A percentile compares a stretch with the other conserved stretches of the same genome.
phyloP scores from a whole-genome alignment of 2,797 vertebrate genomes.

The Emydoidea blandingii region DNA sequence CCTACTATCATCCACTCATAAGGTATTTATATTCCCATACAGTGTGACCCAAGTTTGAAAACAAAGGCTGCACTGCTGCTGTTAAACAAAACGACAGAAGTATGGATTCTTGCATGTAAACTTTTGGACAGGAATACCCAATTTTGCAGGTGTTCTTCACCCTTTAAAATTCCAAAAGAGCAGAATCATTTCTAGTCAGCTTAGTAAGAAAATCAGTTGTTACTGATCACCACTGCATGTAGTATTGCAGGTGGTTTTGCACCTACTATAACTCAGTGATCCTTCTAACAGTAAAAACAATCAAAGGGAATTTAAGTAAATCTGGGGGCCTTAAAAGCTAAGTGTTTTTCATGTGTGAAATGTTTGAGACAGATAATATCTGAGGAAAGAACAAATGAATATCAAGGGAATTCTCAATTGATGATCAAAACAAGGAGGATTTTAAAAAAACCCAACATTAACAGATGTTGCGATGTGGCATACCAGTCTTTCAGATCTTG shows the following conservation, averaged over 20 bases:
- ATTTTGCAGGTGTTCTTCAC: neutral
- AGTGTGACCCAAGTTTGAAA: neutral
- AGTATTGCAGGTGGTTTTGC: neutral
- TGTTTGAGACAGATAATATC: neutral
- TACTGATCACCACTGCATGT: neutral
- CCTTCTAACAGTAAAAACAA: neutral
- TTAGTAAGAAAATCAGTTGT: neutral
- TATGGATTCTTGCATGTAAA: neutral
- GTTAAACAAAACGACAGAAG: neutral
- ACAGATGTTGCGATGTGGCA: neutral
- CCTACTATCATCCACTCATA: fast-evolving
- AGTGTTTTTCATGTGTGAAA: neutral
- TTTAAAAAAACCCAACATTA: neutral
- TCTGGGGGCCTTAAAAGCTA: neutral
- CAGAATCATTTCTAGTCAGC: neutral
- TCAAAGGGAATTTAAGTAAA: neutral
- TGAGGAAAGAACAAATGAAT: neutral
- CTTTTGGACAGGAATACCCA: neutral
- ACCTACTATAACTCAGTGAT: neutral
- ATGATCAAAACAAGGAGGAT: neutral
- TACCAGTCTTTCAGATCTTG: neutral
- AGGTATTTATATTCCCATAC: neutral
- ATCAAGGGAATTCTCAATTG: neutral
- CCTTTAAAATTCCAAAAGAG: neutral
- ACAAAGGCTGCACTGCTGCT: neutral